Evolutionary conservation across 2,113 vertebrate genomes (phyloP).

Genomic region (Oenanthe oenanthe): DNA sequence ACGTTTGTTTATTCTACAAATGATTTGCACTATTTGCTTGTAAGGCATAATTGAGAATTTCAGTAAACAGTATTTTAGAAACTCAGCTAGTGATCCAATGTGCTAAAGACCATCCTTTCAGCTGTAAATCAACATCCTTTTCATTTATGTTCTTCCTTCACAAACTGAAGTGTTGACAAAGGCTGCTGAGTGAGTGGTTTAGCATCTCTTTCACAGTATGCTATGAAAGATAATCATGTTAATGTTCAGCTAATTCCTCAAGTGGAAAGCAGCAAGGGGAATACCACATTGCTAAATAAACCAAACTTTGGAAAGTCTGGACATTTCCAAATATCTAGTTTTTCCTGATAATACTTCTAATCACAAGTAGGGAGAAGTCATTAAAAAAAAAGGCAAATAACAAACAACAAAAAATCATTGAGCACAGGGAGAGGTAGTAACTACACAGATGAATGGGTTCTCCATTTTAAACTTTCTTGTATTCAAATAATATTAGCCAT

Average conservation of each 20-base stretch:
- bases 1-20: not conserved
- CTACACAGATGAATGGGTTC: not conserved
- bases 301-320: not conserved
- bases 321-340: not conserved
- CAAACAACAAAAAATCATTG: not conserved
- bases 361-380: not conserved
- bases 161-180: not conserved
- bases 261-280: constrained; percentile 16
- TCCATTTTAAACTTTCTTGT: not conserved
- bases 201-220: not conserved
- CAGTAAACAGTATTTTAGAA: not conserved
- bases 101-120: not conserved
- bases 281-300: not conserved
- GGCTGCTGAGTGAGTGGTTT: not conserved
- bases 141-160: not conserved
- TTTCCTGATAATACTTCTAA: not conserved
- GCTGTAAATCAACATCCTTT: not conserved
- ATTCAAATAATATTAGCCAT: not conserved
- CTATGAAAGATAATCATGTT: not conserved
- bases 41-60: not conserved
- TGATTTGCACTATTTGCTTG: not conserved
- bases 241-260: not conserved
- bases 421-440: not conserved
- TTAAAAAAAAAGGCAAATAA: not conserved
- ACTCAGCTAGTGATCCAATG: not conserved